phyloP scores from a whole-genome alignment of 2,113 vertebrate genomes.

The Myiozetetes cayanensis region DNA sequence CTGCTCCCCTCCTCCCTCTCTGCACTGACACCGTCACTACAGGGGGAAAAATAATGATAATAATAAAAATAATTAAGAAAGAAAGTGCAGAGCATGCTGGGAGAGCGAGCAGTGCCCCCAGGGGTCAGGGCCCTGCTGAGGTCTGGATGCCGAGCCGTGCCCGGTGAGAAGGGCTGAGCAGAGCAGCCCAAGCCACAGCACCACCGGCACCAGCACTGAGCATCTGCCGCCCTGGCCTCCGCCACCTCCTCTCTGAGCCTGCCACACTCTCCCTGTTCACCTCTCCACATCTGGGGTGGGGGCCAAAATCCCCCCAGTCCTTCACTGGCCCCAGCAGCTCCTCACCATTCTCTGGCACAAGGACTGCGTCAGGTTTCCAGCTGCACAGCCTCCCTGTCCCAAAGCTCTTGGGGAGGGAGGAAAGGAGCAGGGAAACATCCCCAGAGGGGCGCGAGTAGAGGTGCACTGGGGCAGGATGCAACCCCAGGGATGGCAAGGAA shows the following conservation, averaged over 20 bases:
- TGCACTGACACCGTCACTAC: not conserved
- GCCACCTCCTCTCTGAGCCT: not conserved
- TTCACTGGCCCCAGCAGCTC: not conserved
- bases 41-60: not conserved
- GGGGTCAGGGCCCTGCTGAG: not conserved
- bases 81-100: not conserved
- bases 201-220: not conserved
- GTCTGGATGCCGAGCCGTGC: not conserved
- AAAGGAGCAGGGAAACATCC: not conserved
- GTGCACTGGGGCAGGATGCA: not conserved
- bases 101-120: not conserved
- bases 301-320: not conserved
- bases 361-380: not conserved
- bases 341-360: not conserved
- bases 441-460: not conserved
- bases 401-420: not conserved
- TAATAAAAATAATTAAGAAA: slow-evolving; percentile 12
- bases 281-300: not conserved
- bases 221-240: not conserved
- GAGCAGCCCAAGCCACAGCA: not conserved
- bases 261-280: not conserved
- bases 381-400: not conserved
- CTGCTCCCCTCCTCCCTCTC: not conserved
- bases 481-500: not conserved
- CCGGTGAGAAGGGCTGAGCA: rapidly evolving